phyloP scores from a whole-genome alignment of 2,113 vertebrate genomes.

The Pampusana beccarii region DNA sequence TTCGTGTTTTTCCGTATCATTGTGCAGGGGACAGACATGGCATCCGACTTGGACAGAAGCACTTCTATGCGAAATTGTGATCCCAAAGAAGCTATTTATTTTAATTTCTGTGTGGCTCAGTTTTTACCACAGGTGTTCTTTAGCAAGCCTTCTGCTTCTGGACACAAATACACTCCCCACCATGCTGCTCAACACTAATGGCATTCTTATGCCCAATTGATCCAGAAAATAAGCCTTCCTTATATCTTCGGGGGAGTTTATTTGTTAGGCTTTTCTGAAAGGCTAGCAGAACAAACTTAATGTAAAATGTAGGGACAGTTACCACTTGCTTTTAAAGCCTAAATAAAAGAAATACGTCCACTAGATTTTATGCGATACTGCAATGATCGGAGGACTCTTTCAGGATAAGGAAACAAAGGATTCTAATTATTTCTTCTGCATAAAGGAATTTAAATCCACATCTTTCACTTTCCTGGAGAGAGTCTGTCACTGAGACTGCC shows the following conservation, averaged over 20 bases:
- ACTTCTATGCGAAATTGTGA: not conserved
- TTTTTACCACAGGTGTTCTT: not conserved
- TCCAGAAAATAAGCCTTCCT: slow-evolving; percentile 10
- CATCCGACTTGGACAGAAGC: not conserved
- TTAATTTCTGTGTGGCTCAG: not conserved
- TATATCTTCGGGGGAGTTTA: not conserved
- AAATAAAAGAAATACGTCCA: not conserved
- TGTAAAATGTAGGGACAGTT: not conserved
- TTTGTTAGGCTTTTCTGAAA: not conserved
- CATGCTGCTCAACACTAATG: not conserved
- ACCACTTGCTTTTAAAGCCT: not conserved
- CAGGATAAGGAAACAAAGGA: not conserved
- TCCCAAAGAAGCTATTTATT: fast-evolving
- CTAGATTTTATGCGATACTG: not conserved
- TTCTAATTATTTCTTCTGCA: not conserved
- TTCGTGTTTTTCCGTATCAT: fast-evolving
- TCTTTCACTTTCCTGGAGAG: not conserved
- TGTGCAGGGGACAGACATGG: not conserved
- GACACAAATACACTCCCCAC: not conserved
- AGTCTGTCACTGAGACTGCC: not conserved
- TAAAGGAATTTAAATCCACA: not conserved
- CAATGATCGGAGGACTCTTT: not conserved
- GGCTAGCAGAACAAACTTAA: not conserved
- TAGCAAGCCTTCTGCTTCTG: not conserved
- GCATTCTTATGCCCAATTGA: not conserved